phyloP scores from a whole-genome alignment of 2,888 invertebrate species.

The Polydrusus cervinus region DNA sequence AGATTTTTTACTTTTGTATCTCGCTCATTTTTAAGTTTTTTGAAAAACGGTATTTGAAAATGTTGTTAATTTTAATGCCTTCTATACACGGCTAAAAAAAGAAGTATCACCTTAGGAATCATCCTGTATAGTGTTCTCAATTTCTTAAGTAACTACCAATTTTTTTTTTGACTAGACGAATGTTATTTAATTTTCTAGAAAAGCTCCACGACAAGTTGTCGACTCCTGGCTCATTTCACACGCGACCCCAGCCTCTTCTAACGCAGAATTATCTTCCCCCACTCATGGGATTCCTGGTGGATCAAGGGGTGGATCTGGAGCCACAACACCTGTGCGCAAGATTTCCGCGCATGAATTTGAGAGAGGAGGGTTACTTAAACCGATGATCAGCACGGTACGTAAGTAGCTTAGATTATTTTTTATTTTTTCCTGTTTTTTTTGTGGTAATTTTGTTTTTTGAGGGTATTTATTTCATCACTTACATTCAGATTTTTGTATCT shows the following conservation, averaged over 20 bases:
- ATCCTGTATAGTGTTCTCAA: too few species aligned
- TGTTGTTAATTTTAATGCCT: too few species aligned
- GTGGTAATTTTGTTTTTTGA: not conserved
- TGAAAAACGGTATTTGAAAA: too few species aligned
- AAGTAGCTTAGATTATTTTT: slow-evolving; percentile 33
- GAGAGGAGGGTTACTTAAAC: slow-evolving; percentile 91
- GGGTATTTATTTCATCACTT: too few species aligned
- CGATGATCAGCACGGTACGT: slow-evolving; percentile 88
- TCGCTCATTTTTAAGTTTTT: too few species aligned
- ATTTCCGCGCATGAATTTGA: slow-evolving; percentile 98
- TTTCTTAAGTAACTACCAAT: too few species aligned
- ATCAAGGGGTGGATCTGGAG: slow-evolving; percentile 83
- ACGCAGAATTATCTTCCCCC: slow-evolving; percentile 73
- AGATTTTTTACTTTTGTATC: too few species aligned
- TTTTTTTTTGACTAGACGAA: too few species aligned
- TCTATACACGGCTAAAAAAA: too few species aligned
- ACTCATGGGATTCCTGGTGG: slow-evolving; percentile 71
- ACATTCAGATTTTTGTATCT: too few species aligned
- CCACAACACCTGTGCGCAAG: slow-evolving; percentile 94
- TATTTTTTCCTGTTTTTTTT: not conserved
- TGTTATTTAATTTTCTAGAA: slow-evolving; percentile 75
- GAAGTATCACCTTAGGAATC: too few species aligned
- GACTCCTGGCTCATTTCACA: slow-evolving; percentile 95
- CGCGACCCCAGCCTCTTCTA: slow-evolving; percentile 82
- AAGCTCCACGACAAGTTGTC: slow-evolving; percentile 93